Percentiles rank a stretch among this genome's conserved stretches.
Conservation (phyloP, 2,797 vertebrate genomes). For the Leucoraja ocellata region DNA sequence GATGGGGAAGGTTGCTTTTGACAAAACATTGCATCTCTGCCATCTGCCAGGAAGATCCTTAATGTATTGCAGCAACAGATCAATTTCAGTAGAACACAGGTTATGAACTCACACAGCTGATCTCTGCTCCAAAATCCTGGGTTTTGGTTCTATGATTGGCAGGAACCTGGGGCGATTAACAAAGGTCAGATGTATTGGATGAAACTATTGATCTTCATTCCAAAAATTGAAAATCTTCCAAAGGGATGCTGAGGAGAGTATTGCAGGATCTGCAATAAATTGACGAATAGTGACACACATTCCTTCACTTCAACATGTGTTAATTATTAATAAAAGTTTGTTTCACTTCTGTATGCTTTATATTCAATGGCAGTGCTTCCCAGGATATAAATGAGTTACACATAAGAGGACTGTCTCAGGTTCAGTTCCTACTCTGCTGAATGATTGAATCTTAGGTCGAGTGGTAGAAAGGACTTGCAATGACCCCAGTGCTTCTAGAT, state of each 20-base stretch:
- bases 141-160: slow-evolving; percentile 30
- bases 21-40: slow-evolving; percentile 3
- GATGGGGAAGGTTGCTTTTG: not conserved
- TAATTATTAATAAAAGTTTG: not conserved
- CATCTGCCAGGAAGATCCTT: slow-evolving; percentile 24
- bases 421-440: not conserved
- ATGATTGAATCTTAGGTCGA: not conserved
- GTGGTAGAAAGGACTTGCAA: not conserved
- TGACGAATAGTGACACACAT: not conserved
- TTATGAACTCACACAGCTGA: slow-evolving; percentile 22
- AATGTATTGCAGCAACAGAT: not conserved
- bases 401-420: not conserved
- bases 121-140: slow-evolving; percentile 1
- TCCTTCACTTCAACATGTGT: not conserved
- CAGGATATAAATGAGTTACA: not conserved
- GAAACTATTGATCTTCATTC: slow-evolving; percentile 25
- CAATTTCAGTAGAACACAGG: slow-evolving; percentile 28
- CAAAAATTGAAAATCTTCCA: not conserved
- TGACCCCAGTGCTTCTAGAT: not conserved
- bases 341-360: not conserved
- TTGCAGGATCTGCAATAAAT: not conserved
- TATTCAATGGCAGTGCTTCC: not conserved
- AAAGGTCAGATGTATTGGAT: slow-evolving; percentile 4
- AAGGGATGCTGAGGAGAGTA: not conserved
- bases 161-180: slow-evolving; percentile 27